Conservation (phyloP, 1,140 invertebrate species). For the Drosophila parvula region DNA sequence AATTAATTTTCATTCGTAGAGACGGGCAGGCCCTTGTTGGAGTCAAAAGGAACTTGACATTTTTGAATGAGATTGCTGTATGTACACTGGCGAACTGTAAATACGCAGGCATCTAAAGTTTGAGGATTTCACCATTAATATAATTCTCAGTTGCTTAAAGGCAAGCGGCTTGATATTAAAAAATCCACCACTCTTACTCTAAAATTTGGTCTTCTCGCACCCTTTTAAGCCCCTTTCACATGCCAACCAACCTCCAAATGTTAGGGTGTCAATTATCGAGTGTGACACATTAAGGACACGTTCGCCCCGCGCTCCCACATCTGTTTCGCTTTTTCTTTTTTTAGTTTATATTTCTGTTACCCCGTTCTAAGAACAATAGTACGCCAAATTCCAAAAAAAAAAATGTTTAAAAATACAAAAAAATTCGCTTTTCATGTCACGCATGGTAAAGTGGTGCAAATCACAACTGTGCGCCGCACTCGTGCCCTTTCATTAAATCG, state of each 20-base stretch:
- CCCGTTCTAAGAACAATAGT: conserved; percentile 51
- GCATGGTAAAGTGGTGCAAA: conserved; percentile 65
- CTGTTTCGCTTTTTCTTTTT: conserved; percentile 27
- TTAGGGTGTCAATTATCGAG: conserved; percentile 70
- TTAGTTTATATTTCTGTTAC: conserved; percentile 11
- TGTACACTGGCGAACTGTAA: conserved; percentile 1
- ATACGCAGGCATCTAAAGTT: not conserved
- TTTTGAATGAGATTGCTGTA: conserved; percentile 13
- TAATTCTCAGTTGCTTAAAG: too few relatives aligned
- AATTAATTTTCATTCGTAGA: conserved; percentile 73
- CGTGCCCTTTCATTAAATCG: conserved; percentile 68
- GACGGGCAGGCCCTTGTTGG: not conserved
- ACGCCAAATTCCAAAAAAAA: conserved; percentile 20
- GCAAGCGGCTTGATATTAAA: not conserved
- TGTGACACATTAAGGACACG: conserved; percentile 74
- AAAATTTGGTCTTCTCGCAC: conserved; percentile 18
- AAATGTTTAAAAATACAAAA: conserved; percentile 29
- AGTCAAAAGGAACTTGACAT: conserved; percentile 8
- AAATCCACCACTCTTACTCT: conserved; percentile 3
- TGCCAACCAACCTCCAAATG: conserved; percentile 21
- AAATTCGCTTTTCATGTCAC: conserved; percentile 66
- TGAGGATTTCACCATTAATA: not conserved
- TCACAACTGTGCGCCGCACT: conserved; percentile 52
- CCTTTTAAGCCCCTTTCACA: conserved; percentile 49
- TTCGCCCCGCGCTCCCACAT: conserved; percentile 33